phyloP scores from a whole-genome alignment of 2,797 vertebrate species.

The Lophotriccus pileatus region DNA sequence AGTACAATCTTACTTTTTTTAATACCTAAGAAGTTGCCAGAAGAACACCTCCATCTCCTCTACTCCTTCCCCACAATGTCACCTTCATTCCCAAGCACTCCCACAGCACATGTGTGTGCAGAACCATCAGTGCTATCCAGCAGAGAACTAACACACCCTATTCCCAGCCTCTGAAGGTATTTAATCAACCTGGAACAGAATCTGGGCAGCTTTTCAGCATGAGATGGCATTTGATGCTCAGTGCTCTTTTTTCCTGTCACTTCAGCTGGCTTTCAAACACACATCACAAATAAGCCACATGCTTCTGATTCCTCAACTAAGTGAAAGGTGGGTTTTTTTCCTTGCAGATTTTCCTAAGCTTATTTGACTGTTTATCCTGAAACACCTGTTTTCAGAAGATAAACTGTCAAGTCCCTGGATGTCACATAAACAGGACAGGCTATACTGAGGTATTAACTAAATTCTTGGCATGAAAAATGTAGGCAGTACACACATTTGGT shows the following conservation, averaged over 20 bases:
- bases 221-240: neutral
- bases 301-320: conserved; percentile 16
- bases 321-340: neutral
- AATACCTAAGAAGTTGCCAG: neutral
- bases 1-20: neutral
- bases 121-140: neutral
- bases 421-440: neutral
- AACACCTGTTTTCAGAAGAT: conserved; percentile 45
- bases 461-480: neutral
- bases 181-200: neutral
- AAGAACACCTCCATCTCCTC: neutral
- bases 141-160: neutral
- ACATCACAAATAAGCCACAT: neutral
- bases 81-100: neutral
- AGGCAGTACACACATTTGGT: neutral
- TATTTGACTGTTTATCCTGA: conserved; percentile 46
- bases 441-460: neutral
- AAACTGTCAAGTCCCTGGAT: conserved; percentile 4
- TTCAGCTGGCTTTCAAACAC: neutral
- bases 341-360: conserved; percentile 25
- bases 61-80: neutral
- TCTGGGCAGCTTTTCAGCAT: neutral
- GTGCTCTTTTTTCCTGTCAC: neutral
- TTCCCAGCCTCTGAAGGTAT: neutral
- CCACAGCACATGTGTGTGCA: rapidly evolving